Evolutionary conservation across 2,888 invertebrate genomes (phyloP).

Genomic region (Sepiola atlantica): DNA sequence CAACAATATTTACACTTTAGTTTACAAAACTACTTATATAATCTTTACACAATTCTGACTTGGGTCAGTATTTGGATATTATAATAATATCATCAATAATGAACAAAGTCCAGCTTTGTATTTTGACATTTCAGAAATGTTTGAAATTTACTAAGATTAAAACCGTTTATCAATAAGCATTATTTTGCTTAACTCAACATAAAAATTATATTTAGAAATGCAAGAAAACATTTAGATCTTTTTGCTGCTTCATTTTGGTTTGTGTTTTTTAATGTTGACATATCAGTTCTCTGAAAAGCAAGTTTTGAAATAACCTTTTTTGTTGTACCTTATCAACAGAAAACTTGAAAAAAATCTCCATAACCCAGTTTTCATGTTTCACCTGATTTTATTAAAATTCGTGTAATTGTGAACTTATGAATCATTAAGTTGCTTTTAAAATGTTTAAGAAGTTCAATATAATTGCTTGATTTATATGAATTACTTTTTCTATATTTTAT

Average conservation of each 20-base stretch:
- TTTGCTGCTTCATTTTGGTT: too few species aligned
- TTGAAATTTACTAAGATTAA: too few species aligned
- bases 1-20: not conserved
- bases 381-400: not conserved
- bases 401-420: not conserved
- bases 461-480: not conserved
- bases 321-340: not conserved
- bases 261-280: too few species aligned
- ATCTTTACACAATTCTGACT: not conserved
- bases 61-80: not conserved
- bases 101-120: not conserved
- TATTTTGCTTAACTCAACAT: too few species aligned
- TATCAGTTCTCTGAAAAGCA: too few species aligned
- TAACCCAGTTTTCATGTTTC: not conserved
- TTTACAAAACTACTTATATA: not conserved
- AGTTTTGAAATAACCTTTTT: not conserved
- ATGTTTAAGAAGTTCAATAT: not conserved
- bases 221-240: too few species aligned
- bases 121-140: too few species aligned
- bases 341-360: not conserved
- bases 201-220: too few species aligned
- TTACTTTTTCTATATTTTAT: not conserved
- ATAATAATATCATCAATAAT: not conserved
- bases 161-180: too few species aligned
- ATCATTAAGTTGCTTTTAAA: not conserved